A percentile compares a stretch with the other conserved stretches of the same genome.
phyloP scores from a whole-genome alignment of 2,888 invertebrate genomes.

The Geophilus truncorum region DNA sequence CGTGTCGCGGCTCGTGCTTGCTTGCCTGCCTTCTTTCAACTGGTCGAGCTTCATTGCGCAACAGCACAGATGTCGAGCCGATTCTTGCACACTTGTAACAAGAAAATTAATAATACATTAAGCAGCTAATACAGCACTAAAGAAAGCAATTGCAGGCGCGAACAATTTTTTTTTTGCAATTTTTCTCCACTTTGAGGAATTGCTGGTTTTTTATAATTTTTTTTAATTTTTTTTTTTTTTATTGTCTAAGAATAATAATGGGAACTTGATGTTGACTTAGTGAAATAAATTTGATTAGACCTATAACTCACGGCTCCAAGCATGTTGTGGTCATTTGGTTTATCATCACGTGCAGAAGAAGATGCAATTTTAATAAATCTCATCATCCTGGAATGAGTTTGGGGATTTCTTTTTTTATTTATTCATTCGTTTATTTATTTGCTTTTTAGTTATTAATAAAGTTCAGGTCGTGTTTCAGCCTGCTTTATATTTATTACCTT shows the following conservation, averaged over 20 bases:
- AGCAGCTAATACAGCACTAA: neutral
- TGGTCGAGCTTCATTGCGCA: constrained; percentile 25
- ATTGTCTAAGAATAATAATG: neutral
- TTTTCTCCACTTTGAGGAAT: neutral
- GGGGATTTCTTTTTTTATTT: neutral
- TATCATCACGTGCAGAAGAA: neutral
- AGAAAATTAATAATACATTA: constrained; percentile 25
- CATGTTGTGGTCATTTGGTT: neutral
- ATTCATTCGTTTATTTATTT: constrained; percentile 22
- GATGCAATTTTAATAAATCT: constrained; percentile 27
- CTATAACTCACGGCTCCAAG: neutral
- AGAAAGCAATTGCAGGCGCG: neutral
- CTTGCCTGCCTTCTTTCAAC: neutral
- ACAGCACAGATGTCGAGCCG: constrained; percentile 14
- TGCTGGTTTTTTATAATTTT: neutral
- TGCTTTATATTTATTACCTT: neutral
- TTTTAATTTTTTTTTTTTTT: neutral
- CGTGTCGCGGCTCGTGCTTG: neutral
- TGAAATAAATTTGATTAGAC: constrained; percentile 1
- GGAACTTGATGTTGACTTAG: neutral
- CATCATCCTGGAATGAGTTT: neutral
- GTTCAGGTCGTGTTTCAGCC: neutral
- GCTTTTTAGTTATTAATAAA: constrained; percentile 5
- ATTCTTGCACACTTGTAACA: constrained; percentile 25
- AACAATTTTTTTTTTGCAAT: neutral